Base-by-base conservation (phyloP, 2,113 vertebrate genomes). In the Chaetodon trifascialis region DNA sequence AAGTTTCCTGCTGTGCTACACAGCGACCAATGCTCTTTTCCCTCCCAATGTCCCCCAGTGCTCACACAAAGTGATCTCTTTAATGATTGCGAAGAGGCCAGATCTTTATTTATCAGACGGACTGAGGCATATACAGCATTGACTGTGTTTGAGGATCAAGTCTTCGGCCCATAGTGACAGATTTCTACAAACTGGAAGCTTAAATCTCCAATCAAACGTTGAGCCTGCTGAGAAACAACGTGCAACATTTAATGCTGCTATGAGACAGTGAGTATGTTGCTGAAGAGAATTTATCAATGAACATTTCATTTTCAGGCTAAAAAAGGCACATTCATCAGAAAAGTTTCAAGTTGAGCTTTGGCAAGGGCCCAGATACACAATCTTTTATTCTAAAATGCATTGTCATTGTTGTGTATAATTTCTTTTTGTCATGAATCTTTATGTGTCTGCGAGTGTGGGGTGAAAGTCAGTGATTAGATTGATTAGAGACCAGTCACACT, bases 21-120 rank as follows among this genome's bases (percentile, higher is more conserved):
- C 40, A 70, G 51, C 86, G 60, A 70, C 73, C 47, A 10, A 12
- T 75, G 86, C 81, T 89, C 82, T 88, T 88, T 83, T 73, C 56
- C 66, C 60, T 87, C 73, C 68, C 62, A 51, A 25, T 42, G 68
- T 66, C 73, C 51, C 74, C 55, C 40, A 69, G n/a, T 5, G 60
- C 34, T 79, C 71, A 52, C 75, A 82, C 55, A 85, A 17, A 38
- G 51, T 80, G 73, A 80, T 84, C 62, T 51, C 55, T 86, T 78
- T 89, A 87, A 86, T 86, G 77, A 73, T 86, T 62, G 79, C 76
- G 73, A 73, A 74, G 85, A 81, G 82, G 85, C 88, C 76, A 86
- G 68, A 88, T 90, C 87, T 91, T 86, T 85, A 90, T 87, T 84
- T 83, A 88, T 92, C 82, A 89, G 81, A 79, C 71, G 23, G 80